These are phyloP conservation scores for Gavia stellata DNA, from an alignment of 2,113 vertebrate genomes.

Conservation along the genomic window DNA sequence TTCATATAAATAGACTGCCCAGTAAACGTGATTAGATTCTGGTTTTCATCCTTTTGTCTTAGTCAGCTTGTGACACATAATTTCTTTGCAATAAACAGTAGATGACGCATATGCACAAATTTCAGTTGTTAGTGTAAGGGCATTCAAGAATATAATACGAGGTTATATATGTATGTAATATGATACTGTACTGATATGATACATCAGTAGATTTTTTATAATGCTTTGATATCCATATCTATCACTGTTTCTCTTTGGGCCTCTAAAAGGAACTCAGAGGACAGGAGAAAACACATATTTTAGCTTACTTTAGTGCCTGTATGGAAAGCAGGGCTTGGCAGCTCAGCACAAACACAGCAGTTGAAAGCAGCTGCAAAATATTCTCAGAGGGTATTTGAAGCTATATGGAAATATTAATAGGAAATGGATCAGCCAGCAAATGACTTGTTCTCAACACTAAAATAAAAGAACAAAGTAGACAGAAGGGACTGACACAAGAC, in stretches of 20 bases:
- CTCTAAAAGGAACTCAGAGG: background rate
- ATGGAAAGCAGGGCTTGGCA: background rate
- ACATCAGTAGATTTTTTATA: background rate
- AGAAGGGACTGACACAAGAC: background rate
- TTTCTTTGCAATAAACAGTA: background rate
- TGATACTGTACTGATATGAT: background rate
- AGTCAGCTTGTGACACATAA: background rate
- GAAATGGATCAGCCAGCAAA: background rate
- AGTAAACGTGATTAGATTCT: background rate
- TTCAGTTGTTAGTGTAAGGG: background rate
- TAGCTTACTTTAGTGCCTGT: background rate
- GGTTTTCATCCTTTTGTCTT: background rate
- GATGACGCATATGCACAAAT: background rate
- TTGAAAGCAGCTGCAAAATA: background rate
- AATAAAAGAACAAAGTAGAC: background rate
- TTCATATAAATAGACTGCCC: background rate
- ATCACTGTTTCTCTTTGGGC: background rate
- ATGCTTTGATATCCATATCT: background rate
- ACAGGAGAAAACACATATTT: background rate
- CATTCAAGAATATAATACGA: background rate
- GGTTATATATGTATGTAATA: background rate
- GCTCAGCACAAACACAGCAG: background rate
- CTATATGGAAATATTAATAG: background rate
- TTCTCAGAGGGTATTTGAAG: background rate
- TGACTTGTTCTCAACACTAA: background rate